A percentile compares a stretch with the other conserved stretches of the same genome.
Conservation (phyloP, 2,113 vertebrate genomes). For the Gavia stellata region DNA sequence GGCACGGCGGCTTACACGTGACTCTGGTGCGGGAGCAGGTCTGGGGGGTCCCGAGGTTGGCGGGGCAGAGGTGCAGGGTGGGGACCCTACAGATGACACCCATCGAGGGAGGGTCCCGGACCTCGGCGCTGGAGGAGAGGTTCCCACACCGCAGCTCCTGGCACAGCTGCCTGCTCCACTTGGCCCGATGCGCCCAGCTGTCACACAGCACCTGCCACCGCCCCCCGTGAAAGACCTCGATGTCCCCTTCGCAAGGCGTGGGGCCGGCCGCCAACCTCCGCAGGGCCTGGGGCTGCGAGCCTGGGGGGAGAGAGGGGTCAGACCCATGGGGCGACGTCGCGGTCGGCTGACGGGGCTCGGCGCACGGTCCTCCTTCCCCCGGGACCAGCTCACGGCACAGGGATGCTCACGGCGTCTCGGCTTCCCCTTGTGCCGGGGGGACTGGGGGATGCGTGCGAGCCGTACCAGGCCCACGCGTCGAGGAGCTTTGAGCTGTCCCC, state of each 20-base stretch:
- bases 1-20: conserved; percentile 18
- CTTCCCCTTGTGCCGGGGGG: not conserved
- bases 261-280: conserved; percentile 34
- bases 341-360: not conserved
- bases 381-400: not conserved
- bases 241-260: conserved; percentile 16
- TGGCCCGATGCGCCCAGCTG: fast-evolving
- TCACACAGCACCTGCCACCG: conserved; percentile 46
- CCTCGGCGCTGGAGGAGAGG: not conserved
- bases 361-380: not conserved
- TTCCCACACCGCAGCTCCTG: conserved; percentile 45
- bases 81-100: not conserved
- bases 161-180: conserved; percentile 42
- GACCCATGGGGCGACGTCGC: fast-evolving
- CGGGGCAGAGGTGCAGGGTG: conserved; percentile 48
- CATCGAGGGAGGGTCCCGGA: fast-evolving
- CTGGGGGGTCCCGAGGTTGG: fast-evolving
- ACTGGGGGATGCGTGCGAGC: not conserved
- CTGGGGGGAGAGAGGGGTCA: not conserved
- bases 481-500: not conserved
- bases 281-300: conserved; percentile 52
- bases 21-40: conserved; percentile 46
- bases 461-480: not conserved
- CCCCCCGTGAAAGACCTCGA: conserved; percentile 16
- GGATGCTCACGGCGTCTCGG: not conserved